Evolutionary conservation across 2,888 invertebrate genomes (phyloP).

Genomic region (Cryptocephalus moraei): DNA sequence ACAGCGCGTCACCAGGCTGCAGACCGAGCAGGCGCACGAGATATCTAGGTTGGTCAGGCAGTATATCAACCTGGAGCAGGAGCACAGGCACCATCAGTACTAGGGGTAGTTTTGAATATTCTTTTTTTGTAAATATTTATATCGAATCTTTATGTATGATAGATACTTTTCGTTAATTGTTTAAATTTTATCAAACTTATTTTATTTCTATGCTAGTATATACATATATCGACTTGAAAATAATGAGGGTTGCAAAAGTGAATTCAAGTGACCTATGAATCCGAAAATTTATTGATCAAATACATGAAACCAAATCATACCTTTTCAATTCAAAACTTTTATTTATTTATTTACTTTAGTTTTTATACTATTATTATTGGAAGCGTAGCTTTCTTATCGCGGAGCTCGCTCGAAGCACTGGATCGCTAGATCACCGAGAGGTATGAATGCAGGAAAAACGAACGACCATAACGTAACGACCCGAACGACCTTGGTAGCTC

Average conservation of each 20-base stretch:
- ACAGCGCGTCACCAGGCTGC: conserved; percentile 87
- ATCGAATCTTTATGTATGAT: conserved; percentile 6
- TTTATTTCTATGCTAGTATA: background rate
- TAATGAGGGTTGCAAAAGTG: background rate
- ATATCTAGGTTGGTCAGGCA: conserved; percentile 92
- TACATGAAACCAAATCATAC: no score
- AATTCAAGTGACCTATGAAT: background rate
- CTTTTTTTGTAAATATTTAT: conserved; percentile 3
- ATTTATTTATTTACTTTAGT: no score
- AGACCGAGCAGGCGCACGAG: conserved; percentile 96
- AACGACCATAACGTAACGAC: no score
- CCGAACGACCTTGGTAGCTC: no score
- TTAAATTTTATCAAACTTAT: conserved; percentile 2
- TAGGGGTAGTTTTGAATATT: background rate
- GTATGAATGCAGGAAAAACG: no score
- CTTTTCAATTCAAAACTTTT: no score
- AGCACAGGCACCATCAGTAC: conserved; percentile 28
- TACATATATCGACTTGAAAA: background rate
- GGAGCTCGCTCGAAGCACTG: no score
- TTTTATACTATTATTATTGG: no score
- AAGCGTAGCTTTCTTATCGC: no score
- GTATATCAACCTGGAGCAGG: conserved; percentile 86
- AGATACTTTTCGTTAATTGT: conserved; percentile 5
- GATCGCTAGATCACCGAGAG: no score
- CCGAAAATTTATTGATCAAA: no score